These are phyloP conservation scores for Subacronicta megacephala DNA, from an alignment of 2,888 invertebrate species.

Conservation along the genomic window DNA sequence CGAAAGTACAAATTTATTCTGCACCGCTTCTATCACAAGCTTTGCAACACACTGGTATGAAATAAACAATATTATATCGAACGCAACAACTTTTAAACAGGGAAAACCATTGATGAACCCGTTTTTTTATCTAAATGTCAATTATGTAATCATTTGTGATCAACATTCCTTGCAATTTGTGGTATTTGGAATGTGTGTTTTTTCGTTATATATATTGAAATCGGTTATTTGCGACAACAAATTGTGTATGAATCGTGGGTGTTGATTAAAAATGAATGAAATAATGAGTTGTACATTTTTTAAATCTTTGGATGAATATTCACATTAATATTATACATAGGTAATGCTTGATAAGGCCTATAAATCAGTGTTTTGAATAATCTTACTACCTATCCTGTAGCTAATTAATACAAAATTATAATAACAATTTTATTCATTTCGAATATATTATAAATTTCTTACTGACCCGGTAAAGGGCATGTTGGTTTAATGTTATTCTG, in stretches of 20 bases:
- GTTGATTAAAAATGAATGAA: conserved; percentile 49
- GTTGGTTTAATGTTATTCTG: conserved; percentile 43
- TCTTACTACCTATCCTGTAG: conserved; percentile 2
- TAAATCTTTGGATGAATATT: conserved; percentile 5
- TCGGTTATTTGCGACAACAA: conserved; percentile 12
- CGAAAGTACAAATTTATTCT: conserved; percentile 66
- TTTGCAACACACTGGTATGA: conserved; percentile 58
- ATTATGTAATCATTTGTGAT: conserved; percentile 46
- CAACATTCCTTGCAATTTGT: conserved; percentile 45
- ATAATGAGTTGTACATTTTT: conserved; percentile 15
- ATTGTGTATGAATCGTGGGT: conserved; percentile 17
- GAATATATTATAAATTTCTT: conserved; percentile 31
- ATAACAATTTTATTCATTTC: conserved; percentile 26
- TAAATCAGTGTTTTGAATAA: conserved; percentile 8
- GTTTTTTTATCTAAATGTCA: conserved; percentile 25
- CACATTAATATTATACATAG: conserved; percentile 3
- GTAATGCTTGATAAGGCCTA: conserved; percentile 4
- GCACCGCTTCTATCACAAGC: conserved; percentile 56
- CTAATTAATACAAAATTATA: conserved; percentile 17
- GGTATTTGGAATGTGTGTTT: conserved; percentile 16
- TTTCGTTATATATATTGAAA: conserved; percentile 2
- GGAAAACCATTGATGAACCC: conserved; percentile 4
- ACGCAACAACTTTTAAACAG: conserved; percentile 9
- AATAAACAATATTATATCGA: conserved; percentile 29
- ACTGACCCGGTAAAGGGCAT: conserved; percentile 51